Conservation (phyloP, 2,888 invertebrate species). For the Drosophila rellima region DNA sequence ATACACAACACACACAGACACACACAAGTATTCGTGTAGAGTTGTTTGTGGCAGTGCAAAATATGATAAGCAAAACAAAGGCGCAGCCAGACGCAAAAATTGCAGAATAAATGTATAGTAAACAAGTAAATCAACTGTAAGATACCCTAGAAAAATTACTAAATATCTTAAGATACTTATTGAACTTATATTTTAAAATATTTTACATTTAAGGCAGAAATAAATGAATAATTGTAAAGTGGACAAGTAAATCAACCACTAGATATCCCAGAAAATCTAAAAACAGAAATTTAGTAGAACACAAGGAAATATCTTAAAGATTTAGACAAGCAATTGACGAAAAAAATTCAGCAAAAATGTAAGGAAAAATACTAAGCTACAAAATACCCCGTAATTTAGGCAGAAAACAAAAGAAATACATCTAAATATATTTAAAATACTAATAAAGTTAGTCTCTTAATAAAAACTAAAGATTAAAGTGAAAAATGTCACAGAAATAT, state of each 20-base stretch:
- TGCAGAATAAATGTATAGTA: conserved; percentile 32
- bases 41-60: conserved; percentile 40
- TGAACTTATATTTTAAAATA: background rate
- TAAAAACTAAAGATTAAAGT: no score
- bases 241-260: background rate
- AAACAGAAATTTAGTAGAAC: background rate
- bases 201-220: no score
- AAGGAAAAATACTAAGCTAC: no score
- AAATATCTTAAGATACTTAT: no score
- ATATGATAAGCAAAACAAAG: conserved; percentile 67
- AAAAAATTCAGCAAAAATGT: no score
- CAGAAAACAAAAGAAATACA: no score
- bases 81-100: conserved; percentile 33
- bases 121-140: background rate
- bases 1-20: conserved; percentile 42
- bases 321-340: no score
- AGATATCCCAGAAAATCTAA: background rate
- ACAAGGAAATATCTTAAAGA: background rate
- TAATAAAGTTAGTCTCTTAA: no score
- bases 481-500: no score
- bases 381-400: no score
- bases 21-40: conserved; percentile 13
- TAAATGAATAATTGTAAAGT: background rate
- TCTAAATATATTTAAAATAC: no score
- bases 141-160: conserved; percentile 31